Evolutionary conservation across 2,888 invertebrate genomes (phyloP), one percentile per base, ranked within the genome.

Genomic region (Atethmia centrago): DNA sequence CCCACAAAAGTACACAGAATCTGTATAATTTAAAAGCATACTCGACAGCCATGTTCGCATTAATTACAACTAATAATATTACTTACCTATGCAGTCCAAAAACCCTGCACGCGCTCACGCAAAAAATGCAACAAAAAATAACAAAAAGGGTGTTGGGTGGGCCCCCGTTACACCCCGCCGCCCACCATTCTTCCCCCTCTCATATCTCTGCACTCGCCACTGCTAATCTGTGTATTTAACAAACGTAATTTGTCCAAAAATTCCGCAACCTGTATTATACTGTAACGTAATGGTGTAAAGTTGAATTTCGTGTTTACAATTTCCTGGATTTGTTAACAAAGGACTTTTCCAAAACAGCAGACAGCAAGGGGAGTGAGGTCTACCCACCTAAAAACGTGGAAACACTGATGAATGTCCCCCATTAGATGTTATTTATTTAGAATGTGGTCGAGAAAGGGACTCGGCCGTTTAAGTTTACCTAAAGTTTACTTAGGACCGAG

Each of bases 351-450:
- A 92, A 94, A 94, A 93, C 91, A 92, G 88, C 90, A 94, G 94
- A 94, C 94, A 93, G 91, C 85, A 85, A 91, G 93, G 95, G 94
- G 94, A 94, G 94, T 92, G 94, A 94, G 94, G 91, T 92, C 89
- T 91, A 92, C 88, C 88, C 92, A 94, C 95, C 96, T 95, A 96
- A 96, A 96, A 96, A 96, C 95, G 96, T 94, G 93, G 95, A 95
- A 96, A 95, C 95, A 90, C 95, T 96, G 96, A 96, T 96, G 96
- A 96, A 96, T 96, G 96, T 95, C 91, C 92, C 93, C 96, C 96
- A 96, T 96, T 96, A 96, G 96, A 95, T 94, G 96, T 96, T 96
- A 96, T 96, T 96, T 96, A 96, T 96, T 96, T 96, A 96, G 96
- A 96, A 94, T 95, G 96, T 93, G 96, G 95, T 95, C 94, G 93